phyloP scores from a whole-genome alignment of 2,888 invertebrate genomes.

The Dioctria rufipes region DNA sequence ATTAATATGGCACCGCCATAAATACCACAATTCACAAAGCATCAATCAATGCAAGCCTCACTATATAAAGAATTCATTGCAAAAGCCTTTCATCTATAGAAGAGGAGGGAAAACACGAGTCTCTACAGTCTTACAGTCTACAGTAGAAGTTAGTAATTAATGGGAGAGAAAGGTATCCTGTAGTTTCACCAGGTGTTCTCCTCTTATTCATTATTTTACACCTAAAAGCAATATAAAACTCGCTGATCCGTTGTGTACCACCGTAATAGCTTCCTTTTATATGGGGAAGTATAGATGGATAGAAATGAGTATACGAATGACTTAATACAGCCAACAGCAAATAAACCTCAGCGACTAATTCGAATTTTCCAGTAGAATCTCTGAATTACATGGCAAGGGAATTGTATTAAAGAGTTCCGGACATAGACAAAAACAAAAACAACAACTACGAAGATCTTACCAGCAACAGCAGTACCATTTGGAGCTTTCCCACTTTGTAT shows the following conservation, averaged over 20 bases:
- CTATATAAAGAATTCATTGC: too few species aligned
- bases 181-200: too few species aligned
- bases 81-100: too few species aligned
- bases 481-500: not conserved
- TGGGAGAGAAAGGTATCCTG: too few species aligned
- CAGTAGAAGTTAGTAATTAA: not conserved
- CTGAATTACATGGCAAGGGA: constrained; percentile 3
- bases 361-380: constrained; percentile 32
- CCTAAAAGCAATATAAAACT: constrained; percentile 16
- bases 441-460: not conserved
- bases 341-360: constrained; percentile 46
- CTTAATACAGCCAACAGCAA: constrained; percentile 20
- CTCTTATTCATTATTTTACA: not conserved
- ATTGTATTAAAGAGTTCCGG: not conserved
- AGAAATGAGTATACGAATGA: constrained; percentile 1
- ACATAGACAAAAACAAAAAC: not conserved
- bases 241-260: not conserved
- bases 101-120: too few species aligned
- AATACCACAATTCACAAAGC: too few species aligned
- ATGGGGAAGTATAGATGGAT: not conserved
- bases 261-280: constrained; percentile 24
- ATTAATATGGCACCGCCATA: too few species aligned
- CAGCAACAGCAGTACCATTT: not conserved
- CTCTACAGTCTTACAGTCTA: too few species aligned
- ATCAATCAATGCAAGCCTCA: too few species aligned